phyloP scores from a whole-genome alignment of 2,113 vertebrate species.

The Lepidothrix coronata region DNA sequence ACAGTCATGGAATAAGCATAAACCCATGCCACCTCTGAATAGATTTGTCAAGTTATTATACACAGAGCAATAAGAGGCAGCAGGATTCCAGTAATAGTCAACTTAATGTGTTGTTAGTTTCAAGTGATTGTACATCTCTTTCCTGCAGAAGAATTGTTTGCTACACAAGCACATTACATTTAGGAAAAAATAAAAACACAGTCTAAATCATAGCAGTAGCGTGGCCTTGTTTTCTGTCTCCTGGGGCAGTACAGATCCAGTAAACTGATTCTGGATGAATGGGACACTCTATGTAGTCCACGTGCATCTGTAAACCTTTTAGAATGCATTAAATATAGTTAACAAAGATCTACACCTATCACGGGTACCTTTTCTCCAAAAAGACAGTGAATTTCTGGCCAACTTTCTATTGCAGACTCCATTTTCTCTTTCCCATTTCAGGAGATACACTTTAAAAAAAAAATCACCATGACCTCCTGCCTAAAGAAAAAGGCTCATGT shows the following conservation, averaged over 20 bases:
- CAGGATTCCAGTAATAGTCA: conserved; percentile 14
- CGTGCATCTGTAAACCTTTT: background rate
- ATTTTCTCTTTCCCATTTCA: background rate
- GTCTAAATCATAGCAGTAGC: background rate
- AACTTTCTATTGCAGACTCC: background rate
- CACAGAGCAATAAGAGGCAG: background rate
- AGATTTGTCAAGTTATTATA: conserved; percentile 13
- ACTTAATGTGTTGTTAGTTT: conserved; percentile 14
- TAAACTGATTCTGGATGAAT: conserved; percentile 1
- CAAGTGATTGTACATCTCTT: background rate
- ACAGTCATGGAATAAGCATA: background rate
- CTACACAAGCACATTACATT: background rate
- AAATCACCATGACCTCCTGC: background rate
- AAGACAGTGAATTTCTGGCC: background rate
- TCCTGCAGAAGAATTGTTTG: background rate
- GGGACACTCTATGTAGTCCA: background rate
- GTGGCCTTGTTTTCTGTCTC: background rate
- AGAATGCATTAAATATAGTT: background rate
- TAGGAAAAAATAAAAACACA: conserved; percentile 40
- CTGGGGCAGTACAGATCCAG: background rate
- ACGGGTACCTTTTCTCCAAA: background rate
- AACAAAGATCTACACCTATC: background rate
- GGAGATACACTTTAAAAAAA: background rate
- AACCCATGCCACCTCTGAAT: background rate
- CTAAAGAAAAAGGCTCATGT: background rate